Base-by-base conservation (phyloP, 2,888 invertebrate species). In the Luperina testacea region DNA sequence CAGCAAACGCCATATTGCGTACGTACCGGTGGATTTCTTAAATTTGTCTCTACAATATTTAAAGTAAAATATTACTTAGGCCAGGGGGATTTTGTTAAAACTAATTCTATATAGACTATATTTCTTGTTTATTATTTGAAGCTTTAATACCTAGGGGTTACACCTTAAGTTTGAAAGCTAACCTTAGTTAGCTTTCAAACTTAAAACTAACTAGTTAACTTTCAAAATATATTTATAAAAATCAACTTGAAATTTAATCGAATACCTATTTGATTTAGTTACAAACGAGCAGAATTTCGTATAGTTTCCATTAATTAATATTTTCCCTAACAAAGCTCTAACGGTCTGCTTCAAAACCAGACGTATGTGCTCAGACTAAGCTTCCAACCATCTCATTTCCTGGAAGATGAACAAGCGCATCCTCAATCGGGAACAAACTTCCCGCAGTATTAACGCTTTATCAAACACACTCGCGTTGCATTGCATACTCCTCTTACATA, bases 1-100 rank as follows among this genome's bases (percentile, higher is more conserved):
- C 82, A 78, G 85, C 73, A 79, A 85, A 67, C 75, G 78, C 80
- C 76, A 83, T 83, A 89, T 84, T 88, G 83, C 88, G 88, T 87
- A 79, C 81, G 85, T 75, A 81, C 67, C 77, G 77, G 24, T 48
- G 76, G 71, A 78, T 80, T 87, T 88, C 75, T 88, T 88, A 78
- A 85, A 84, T 84, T 79, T 82, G 68, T 71, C 72, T 70, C 57
- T 69, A 78, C 51, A 72, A 77, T 72, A 64, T 73, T 77, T 65
- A 42, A 61, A 59, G 59, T 71, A 38, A 65, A 83, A 48, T 42
- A 59, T 15, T 32, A 59, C 32, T 27, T 32, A 38, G 13, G 38
- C 27, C 32, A 5, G 42, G 32, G 20, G 42, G n/a, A 59, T 70
- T 78, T 72, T 27, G 15, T 38, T 51, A 7, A 57, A 69, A 59